Conservation (phyloP, 2,888 invertebrate genomes). For the Monopis laevigella region DNA sequence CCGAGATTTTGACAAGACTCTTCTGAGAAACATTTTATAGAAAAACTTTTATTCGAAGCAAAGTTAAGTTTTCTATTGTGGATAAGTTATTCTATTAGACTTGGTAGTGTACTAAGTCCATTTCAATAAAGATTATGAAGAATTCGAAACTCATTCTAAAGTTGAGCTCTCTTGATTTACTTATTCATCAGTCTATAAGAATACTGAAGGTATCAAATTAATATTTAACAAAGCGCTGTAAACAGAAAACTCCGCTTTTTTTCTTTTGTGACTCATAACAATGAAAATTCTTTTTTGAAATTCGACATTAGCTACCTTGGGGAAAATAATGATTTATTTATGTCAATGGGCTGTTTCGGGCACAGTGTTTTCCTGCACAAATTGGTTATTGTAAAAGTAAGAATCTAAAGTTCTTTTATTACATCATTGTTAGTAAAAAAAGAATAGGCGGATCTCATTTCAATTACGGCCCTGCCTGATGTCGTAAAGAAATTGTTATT, state of each 20-base stretch:
- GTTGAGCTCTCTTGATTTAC: slow-evolving; percentile 4
- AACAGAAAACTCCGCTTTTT: slow-evolving; percentile 41
- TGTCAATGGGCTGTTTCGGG: slow-evolving; percentile 54
- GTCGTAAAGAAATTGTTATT: slow-evolving; percentile 34
- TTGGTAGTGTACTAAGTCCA: no score
- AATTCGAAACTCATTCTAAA: slow-evolving; percentile 7
- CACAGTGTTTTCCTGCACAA: slow-evolving; percentile 51
- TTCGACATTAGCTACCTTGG: slow-evolving; percentile 26
- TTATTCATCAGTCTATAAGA: slow-evolving; percentile 11
- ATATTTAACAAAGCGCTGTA: slow-evolving; percentile 58
- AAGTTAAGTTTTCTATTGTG: no score
- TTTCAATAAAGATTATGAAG: no score
- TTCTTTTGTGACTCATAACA: slow-evolving; percentile 61
- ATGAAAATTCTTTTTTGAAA: slow-evolving; percentile 49
- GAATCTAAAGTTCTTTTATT: slow-evolving; percentile 59
- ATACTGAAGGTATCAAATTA: slow-evolving; percentile 57
- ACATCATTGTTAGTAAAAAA: slow-evolving; percentile 58
- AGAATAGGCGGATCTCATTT: slow-evolving; percentile 43
- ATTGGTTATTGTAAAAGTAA: slow-evolving; percentile 61
- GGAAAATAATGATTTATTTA: slow-evolving; percentile 61
- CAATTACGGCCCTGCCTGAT: slow-evolving; percentile 38
- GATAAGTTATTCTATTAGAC: no score
- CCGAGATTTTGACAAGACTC: no score
- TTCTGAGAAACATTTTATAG: no score
- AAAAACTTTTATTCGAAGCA: no score